Conservation (phyloP, 2,888 invertebrate genomes). For the Euphydryas editha region DNA sequence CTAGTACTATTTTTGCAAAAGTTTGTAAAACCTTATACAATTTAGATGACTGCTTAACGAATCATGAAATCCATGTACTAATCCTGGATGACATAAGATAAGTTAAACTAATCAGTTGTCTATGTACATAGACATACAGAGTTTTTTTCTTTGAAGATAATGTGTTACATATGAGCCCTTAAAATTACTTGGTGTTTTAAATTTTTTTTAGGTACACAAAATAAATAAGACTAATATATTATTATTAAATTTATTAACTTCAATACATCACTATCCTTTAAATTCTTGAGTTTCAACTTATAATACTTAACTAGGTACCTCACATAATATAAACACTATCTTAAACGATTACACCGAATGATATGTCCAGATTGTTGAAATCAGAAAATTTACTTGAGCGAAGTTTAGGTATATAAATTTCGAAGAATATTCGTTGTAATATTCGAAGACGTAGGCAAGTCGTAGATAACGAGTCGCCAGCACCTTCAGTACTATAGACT, state of each 20-base stretch:
- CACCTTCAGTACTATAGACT: conserved; percentile 71
- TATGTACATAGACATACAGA: too few species aligned
- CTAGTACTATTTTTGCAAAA: too few species aligned
- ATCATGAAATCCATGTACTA: too few species aligned
- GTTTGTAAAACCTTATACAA: too few species aligned
- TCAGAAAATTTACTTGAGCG: conserved; percentile 66
- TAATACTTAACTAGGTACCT: conserved; percentile 79
- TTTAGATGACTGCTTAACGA: too few species aligned
- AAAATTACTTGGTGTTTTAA: too few species aligned
- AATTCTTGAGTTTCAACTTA: conserved; percentile 81
- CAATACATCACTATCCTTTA: conserved; percentile 78
- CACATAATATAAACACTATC: conserved; percentile 79
- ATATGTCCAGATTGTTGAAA: conserved; percentile 71
- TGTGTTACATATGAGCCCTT: too few species aligned
- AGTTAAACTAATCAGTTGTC: too few species aligned
- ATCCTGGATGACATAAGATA: too few species aligned
- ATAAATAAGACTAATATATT: conserved; percentile 53
- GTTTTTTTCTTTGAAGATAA: too few species aligned
- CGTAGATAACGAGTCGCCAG: conserved; percentile 76
- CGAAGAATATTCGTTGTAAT: conserved; percentile 72
- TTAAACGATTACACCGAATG: conserved; percentile 70
- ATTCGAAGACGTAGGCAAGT: conserved; percentile 81
- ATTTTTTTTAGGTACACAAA: neutral
- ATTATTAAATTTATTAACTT: conserved; percentile 76
- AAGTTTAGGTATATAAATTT: conserved; percentile 67